Evolutionary conservation across 2,113 vertebrate species (phyloP).

Genomic region (Rhegmatorhina hoffmannsi): DNA sequence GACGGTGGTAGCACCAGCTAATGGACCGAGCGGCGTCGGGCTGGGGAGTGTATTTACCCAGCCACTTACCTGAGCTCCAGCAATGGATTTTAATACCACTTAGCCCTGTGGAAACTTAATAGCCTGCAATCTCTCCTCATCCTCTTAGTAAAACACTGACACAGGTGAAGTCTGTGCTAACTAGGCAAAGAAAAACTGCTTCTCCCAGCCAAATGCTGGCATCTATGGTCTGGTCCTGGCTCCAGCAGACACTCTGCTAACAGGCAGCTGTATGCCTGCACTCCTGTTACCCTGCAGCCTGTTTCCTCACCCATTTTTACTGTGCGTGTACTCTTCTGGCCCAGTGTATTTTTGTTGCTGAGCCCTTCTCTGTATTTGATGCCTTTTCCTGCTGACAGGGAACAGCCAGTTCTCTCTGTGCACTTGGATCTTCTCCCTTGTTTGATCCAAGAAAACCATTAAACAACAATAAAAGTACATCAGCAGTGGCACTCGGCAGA

Average conservation of each 20-base stretch:
- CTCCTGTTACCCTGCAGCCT: neutral
- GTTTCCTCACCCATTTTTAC: neutral
- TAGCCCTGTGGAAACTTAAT: constrained; percentile 7
- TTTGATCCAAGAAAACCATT: neutral
- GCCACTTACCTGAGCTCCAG: constrained; percentile 1
- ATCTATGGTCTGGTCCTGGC: neutral
- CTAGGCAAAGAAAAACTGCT: neutral
- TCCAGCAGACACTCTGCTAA: neutral
- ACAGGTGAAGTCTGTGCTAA: neutral
- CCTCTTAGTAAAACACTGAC: neutral
- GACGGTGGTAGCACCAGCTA: neutral
- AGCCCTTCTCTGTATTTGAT: neutral
- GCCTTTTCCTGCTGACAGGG: neutral
- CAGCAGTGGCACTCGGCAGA: neutral
- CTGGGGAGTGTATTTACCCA: neutral
- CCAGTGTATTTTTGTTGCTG: neutral
- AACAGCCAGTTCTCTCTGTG: neutral
- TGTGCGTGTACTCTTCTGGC: neutral
- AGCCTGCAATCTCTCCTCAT: neutral
- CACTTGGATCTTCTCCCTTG: neutral
- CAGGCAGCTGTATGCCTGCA: neutral
- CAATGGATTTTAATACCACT: neutral
- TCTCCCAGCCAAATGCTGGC: neutral
- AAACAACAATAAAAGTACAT: neutral
- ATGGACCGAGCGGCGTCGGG: neutral